phyloP scores from a whole-genome alignment of 2,113 vertebrate species.

The Plecotus auritus region DNA sequence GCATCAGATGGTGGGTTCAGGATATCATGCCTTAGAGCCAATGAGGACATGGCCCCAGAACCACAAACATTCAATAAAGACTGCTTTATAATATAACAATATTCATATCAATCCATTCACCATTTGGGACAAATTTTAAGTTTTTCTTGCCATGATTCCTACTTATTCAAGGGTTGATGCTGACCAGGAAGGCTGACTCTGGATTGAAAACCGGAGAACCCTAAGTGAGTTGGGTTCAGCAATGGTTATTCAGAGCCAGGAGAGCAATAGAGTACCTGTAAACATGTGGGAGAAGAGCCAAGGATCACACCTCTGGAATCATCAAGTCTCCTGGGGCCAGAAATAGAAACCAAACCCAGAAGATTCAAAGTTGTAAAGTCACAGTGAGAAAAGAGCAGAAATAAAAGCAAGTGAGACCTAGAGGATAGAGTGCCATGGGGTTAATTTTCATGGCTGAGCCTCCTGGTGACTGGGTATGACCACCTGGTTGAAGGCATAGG shows the following conservation, averaged over 20 bases:
- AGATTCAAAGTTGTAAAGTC: neutral
- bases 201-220: neutral
- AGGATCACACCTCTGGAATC: neutral
- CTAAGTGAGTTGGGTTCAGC: neutral
- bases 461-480: too few species aligned
- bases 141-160: neutral
- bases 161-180: neutral
- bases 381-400: neutral
- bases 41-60: neutral
- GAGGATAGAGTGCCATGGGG: rapidly evolving
- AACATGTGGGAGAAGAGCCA: neutral
- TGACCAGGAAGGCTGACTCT: neutral
- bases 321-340: neutral
- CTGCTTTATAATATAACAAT: neutral
- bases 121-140: neutral
- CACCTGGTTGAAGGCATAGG: neutral
- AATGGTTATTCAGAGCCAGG: neutral
- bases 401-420: neutral
- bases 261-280: neutral
- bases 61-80: neutral
- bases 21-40: neutral
- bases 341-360: neutral
- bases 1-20: neutral
- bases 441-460: neutral
- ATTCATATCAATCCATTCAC: neutral